phyloP scores from a whole-genome alignment of 2,888 invertebrate genomes.

The Agonopterix subpropinquella region DNA sequence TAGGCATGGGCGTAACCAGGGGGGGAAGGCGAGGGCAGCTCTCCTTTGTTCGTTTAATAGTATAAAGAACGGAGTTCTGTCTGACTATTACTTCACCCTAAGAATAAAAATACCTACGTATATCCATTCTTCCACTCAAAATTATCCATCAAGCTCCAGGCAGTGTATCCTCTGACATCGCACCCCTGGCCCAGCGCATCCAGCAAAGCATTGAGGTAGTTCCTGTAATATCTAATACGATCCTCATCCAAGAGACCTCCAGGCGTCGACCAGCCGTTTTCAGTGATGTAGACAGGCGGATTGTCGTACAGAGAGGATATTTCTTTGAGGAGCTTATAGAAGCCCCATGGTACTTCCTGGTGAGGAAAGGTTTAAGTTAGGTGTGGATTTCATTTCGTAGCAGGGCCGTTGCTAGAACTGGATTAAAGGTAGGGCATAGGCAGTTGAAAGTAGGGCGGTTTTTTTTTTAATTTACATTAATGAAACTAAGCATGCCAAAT shows the following conservation, averaged over 20 bases:
- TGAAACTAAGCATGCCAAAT: no score
- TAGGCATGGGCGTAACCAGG: no score
- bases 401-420: no score
- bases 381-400: no score
- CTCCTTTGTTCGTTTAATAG: no score
- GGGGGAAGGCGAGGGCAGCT: no score
- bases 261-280: slow-evolving; percentile 75
- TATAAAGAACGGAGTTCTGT: no score
- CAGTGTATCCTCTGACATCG: slow-evolving; percentile 69
- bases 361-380: background rate
- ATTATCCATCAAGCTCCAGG: slow-evolving; percentile 80
- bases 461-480: no score
- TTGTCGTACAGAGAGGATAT: slow-evolving; percentile 67
- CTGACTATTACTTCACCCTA: no score
- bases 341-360: slow-evolving; percentile 76
- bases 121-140: slow-evolving; percentile 79
- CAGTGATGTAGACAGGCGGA: slow-evolving; percentile 74
- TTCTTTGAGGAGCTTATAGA: slow-evolving; percentile 72
- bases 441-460: no score
- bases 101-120: slow-evolving; percentile 40
- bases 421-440: no score
- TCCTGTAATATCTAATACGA: slow-evolving; percentile 53
- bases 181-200: slow-evolving; percentile 65
- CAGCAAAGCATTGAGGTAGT: slow-evolving; percentile 56
- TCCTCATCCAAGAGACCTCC: slow-evolving; percentile 64